phyloP scores from a whole-genome alignment of 1,140 invertebrate genomes.

The Drosophila ercepeae region DNA sequence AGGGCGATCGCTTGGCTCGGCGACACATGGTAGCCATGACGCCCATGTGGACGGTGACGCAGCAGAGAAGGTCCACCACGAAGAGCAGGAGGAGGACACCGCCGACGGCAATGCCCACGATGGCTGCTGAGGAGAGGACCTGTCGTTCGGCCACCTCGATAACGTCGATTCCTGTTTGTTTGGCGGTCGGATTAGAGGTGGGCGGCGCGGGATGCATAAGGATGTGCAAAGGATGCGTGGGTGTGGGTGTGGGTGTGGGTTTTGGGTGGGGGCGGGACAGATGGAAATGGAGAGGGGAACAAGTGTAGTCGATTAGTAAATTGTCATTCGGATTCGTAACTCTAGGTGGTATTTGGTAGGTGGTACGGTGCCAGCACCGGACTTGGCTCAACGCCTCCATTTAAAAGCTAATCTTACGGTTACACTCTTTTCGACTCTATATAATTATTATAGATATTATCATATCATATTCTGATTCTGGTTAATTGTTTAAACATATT shows the following conservation, averaged over 20 bases:
- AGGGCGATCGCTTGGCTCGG: slow-evolving; percentile 84
- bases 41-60: slow-evolving; percentile 86
- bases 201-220: slow-evolving; percentile 12
- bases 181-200: not conserved
- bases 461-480: too few species aligned
- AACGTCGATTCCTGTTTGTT: slow-evolving; percentile 80
- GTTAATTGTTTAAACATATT: slow-evolving; percentile 65
- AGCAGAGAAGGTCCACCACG: slow-evolving; percentile 91
- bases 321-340: slow-evolving; percentile 45
- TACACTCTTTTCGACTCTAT: slow-evolving; percentile 14
- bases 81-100: slow-evolving; percentile 90
- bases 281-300: slow-evolving; percentile 17
- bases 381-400: slow-evolving; percentile 15
- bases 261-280: not conserved
- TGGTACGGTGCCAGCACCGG: slow-evolving; percentile 25
- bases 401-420: slow-evolving; percentile 23
- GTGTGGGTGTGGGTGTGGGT: slow-evolving; percentile 1
- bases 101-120: slow-evolving; percentile 91
- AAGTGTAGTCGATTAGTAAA: slow-evolving; percentile 68
- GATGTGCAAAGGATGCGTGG: slow-evolving; percentile 6
- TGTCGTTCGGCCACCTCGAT: slow-evolving; percentile 85
- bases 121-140: slow-evolving; percentile 89
- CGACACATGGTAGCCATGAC: slow-evolving; percentile 90
- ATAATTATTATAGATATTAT: too few species aligned
- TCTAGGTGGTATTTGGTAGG: slow-evolving; percentile 24